Evolutionary conservation across 2,113 vertebrate species (phyloP), one percentile per base, ranked within the genome.

Genomic region (Etheostoma cragini): DNA sequence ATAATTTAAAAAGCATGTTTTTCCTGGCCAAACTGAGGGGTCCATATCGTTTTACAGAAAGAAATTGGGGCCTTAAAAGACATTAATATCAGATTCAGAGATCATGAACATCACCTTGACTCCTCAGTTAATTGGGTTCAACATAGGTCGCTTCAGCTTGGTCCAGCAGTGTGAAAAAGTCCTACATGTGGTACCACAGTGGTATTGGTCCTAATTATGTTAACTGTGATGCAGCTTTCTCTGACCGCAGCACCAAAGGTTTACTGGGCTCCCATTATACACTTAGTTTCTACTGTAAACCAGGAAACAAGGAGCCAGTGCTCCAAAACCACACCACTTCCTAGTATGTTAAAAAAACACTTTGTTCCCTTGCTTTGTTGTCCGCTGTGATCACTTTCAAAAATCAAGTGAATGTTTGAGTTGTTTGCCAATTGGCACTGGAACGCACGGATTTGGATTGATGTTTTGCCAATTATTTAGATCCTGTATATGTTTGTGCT

Each of bases 261-360:
- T 93, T 93, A 91, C 86, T 84, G 84, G 81, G 72, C 82, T 81
- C 85, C 91, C 82, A 91, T 94, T 92, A 91, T 92, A 84, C 85
- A 91, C 92, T 93, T 90, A 91, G 78, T 76, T 80, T 80, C 72
- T 85, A 88, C 90, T 92, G 90, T 92, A 90, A 93, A 91, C 85
- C 87, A 82, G 89, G 91, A 89, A 91, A 86, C 82, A 86, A 84
- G 83, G 80, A 89, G 88, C 86, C 89, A 82, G 78, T 81, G 80
- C 83, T 84, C 78, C 82, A 78, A 90, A 91, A 91, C 89, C 88
- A 80, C 88, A 88, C 52, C 57, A 65, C 85, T 93, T 92, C 91
- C 89, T 89, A 24, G 67, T 70, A 42, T 53, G 54, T 78, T 68
- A 64, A 67, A 79, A 79, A 87, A 69, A 38, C 19, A 50, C 81